Conservation (phyloP, 2,888 invertebrate genomes). For the Gryllus longicercus region DNA sequence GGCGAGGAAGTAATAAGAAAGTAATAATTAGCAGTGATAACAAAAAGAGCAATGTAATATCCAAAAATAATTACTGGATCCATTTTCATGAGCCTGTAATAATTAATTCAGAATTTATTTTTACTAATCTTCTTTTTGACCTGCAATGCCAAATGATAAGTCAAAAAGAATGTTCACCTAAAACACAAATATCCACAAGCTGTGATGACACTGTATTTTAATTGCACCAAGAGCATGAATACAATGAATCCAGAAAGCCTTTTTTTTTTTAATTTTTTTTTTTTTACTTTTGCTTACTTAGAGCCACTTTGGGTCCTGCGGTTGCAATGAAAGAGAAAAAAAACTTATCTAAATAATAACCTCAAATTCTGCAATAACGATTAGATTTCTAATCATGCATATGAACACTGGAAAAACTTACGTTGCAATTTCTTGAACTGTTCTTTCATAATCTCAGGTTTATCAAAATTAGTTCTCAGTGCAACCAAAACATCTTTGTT, state of each 20-base stretch:
- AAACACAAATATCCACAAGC: no score
- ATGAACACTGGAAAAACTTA: slow-evolving; percentile 38
- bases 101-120: no score
- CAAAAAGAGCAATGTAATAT: no score
- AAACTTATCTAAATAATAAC: slow-evolving; percentile 26
- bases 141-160: no score
- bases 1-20: no score
- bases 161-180: no score
- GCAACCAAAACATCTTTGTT: slow-evolving; percentile 91
- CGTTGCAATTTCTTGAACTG: slow-evolving; percentile 82
- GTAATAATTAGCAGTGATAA: no score
- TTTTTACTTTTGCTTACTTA: slow-evolving; percentile 28
- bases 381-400: not conserved
- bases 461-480: slow-evolving; percentile 94
- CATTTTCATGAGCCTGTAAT: no score
- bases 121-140: no score
- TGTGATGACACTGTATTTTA: not conserved
- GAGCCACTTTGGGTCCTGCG: slow-evolving; percentile 31
- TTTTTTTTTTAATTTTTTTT: not conserved
- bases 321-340: slow-evolving; percentile 29
- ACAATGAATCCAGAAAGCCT: slow-evolving; percentile 26
- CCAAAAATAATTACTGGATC: no score
- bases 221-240: not conserved
- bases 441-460: slow-evolving; percentile 97
- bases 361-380: slow-evolving; percentile 19